A percentile compares a stretch with the other conserved stretches of the same genome.
phyloP scores from a whole-genome alignment of 2,888 invertebrate genomes.

The Rambutsinella grinnellia region DNA sequence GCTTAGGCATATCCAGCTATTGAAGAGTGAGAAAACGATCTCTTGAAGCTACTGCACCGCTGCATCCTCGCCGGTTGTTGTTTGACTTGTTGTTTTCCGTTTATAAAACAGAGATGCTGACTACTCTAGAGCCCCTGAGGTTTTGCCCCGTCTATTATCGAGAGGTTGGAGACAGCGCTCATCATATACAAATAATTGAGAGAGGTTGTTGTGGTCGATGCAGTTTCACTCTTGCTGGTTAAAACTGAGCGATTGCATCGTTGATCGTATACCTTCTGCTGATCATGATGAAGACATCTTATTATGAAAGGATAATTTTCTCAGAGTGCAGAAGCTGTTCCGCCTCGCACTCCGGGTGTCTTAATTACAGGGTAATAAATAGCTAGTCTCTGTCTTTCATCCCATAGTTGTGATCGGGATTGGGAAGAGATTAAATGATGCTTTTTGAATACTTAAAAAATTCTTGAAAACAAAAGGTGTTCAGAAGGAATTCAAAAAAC shows the following conservation, averaged over 20 bases:
- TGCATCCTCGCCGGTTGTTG: constrained; percentile 23
- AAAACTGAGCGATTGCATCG: too few relatives aligned
- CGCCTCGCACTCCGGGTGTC: constrained; percentile 55
- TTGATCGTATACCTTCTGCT: too few relatives aligned
- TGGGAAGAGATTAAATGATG: too few relatives aligned
- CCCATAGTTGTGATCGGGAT: too few relatives aligned
- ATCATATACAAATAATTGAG: too few relatives aligned
- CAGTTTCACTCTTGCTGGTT: too few relatives aligned
- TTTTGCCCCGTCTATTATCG: constrained; percentile 48
- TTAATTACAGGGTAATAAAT: constrained; percentile 55
- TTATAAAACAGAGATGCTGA: constrained; percentile 14
- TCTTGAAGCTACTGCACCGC: background rate
- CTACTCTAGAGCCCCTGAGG: constrained; percentile 41
- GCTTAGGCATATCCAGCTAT: background rate
- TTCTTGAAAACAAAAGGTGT: too few relatives aligned
- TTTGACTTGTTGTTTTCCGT: constrained; percentile 51
- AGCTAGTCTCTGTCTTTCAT: constrained; percentile 27
- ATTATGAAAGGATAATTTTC: constrained; percentile 47
- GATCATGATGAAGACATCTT: constrained; percentile 39
- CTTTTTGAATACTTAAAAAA: too few relatives aligned
- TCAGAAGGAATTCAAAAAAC: too few relatives aligned
- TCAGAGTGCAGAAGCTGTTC: constrained; percentile 54
- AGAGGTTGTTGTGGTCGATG: constrained; percentile 17
- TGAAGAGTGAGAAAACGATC: background rate
- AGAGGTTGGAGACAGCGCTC: constrained; percentile 21